Base-by-base conservation (phyloP, 2,888 invertebrate species). In the Ephialtes manifestator region DNA sequence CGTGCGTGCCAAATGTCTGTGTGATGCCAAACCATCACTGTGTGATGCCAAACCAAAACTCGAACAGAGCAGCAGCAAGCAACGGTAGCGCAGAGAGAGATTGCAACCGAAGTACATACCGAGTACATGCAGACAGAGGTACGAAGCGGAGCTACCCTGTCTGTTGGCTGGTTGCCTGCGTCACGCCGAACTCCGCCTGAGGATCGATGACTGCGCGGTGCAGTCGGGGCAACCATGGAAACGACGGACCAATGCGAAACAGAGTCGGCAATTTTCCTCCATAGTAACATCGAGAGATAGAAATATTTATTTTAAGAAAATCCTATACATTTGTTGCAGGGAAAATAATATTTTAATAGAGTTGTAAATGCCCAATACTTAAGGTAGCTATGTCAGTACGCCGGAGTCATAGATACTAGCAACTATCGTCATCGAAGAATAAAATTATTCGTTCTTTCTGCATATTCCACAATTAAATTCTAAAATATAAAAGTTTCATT, bases 181-280 rank as follows among this genome's bases (percentile, higher is more conserved):
- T 60, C 60, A 70, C 67, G 68, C 48, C 60, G 43, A 78, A 46
- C 60, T 70, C 68, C 68, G 63, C 28, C 67, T 55, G 65, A 68
- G 92, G 92, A 93, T 93, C 93, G 92, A 93, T 93, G 89, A 88
- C 87, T 84, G 80, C 85, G 72, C 84, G 53, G 74, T 53, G 58
- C 18, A 76, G 81, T 75, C 84, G 80, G 82, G 85, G 93, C 92
- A 90, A 90, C 93, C 93, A 93, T 93, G 93, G 93, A 93, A 93
- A 93, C 93, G 91, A 88, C 89, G 92, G 90, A 90, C 88, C 88
- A 89, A 89, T 88, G 84, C 86, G 85, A 87, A 89, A 87, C 86
- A 83, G 75, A 86, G 67, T 71, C 75, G 78, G 84, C 70, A 83
- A 68, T 84, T 85, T 85, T 81, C 76, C 78, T 84, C 65, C 84